Base-by-base conservation (phyloP, 2,888 invertebrate species). In the Erebia aethiops region DNA sequence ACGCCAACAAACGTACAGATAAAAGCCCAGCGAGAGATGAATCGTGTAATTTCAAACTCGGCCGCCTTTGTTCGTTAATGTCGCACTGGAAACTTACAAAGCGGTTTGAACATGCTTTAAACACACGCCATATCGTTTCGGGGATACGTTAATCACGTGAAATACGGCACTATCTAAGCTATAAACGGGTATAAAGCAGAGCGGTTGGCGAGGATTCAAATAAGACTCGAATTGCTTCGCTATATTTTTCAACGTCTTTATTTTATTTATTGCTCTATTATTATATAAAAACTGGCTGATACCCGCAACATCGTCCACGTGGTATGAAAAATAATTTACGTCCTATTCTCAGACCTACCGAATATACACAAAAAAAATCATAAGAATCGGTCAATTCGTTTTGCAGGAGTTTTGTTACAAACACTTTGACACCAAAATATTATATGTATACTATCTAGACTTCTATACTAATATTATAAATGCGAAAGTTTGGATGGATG, bases 11-110 rank as follows among this genome's bases (percentile, higher is more conserved):
- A 86, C 86, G 84, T 80, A 82, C 82, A 82, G 86, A 88, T 88
- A 88, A 87, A 86, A 88, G 82, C 81, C 79, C 77, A 71, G 67
- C 72, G 81, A 77, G 85, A 84, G 86, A 90, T 88, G 87, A 87
- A 88, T 88, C 84, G 87, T 82, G 88, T 87, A 87, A 90, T 90
- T 89, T 86, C 83, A 87, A 88, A 86, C 86, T 80, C 81, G 70
- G 73, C 74, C 77, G 82, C 84, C 67, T 89, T 89, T 88, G 87
- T 87, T 85, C 81, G 74, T 82, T 81, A 81, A 86, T 85, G 85
- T 86, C 85, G 84, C 82, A 68, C 58, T 66, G 57, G 18, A 46
- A 66, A 66, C 43, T 43, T 67, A 67, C 67, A 72, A 81, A 78
- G 76, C 77, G 77, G 76, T 80, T 77, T 46, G 21, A 62, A 62